phyloP scores from a whole-genome alignment of 2,113 vertebrate species.

The Ia io region DNA sequence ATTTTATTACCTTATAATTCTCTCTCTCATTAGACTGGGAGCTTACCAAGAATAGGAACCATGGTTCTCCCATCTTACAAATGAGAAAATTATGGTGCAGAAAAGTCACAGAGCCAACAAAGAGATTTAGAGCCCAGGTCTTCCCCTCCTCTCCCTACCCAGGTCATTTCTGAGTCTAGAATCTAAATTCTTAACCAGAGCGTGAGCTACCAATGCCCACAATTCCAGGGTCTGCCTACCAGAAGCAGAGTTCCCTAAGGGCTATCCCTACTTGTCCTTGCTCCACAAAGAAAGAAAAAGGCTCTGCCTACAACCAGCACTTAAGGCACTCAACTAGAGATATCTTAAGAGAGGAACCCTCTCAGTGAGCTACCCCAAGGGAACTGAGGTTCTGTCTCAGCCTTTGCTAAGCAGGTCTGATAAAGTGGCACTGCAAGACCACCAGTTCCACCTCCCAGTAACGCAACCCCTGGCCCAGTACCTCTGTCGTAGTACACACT shows the following conservation, averaged over 20 bases:
- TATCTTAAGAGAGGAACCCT: background rate
- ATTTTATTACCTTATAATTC: background rate
- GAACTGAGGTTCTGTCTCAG: background rate
- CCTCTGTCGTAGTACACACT: slow-evolving; percentile 96
- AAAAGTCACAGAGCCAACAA: background rate
- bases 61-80: background rate
- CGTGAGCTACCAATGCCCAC: background rate
- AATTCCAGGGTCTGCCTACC: background rate
- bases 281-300: background rate
- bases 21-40: background rate
- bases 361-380: background rate
- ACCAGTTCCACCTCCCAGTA: background rate
- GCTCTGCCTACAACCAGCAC: background rate
- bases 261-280: background rate
- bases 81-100: background rate
- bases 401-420: background rate
- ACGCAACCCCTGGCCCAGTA: slow-evolving; percentile 69
- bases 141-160: background rate
- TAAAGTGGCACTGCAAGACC: background rate
- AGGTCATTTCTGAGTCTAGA: background rate
- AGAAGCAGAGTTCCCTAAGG: background rate
- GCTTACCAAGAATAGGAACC: background rate
- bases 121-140: background rate
- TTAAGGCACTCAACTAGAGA: background rate
- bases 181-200: background rate